Percentiles rank a stretch among this genome's conserved stretches.
Evolutionary conservation across 1,140 invertebrate genomes (phyloP).

Genomic region (Pseudomyrmex concolor): DNA sequence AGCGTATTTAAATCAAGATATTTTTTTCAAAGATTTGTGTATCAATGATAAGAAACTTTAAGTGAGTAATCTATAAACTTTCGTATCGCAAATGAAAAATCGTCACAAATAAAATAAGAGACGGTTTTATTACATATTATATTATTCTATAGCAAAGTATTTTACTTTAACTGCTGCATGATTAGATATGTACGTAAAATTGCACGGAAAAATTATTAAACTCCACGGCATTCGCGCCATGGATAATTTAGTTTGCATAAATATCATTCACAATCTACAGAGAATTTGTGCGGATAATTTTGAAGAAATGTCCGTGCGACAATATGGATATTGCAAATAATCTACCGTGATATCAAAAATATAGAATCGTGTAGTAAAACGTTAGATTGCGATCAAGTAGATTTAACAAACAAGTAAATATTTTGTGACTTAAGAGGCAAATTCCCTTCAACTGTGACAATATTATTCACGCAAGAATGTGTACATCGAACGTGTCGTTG

Average conservation of each 20-base stretch:
- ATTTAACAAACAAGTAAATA: conserved; percentile 5
- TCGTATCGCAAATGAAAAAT: too few relatives aligned
- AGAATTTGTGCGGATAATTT: conserved; percentile 42
- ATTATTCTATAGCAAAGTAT: not conserved
- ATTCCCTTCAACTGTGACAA: not conserved
- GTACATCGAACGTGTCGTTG: not conserved
- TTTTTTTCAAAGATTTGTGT: too few relatives aligned
- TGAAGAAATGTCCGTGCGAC: conserved; percentile 2
- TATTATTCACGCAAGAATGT: not conserved
- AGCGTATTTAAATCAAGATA: too few relatives aligned
- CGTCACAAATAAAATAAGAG: too few relatives aligned
- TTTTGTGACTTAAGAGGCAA: not conserved
- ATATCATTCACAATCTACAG: conserved; percentile 4
- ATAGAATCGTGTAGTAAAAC: not conserved
- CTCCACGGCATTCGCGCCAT: not conserved
- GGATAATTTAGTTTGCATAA: conserved; percentile 21
- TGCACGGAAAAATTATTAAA: not conserved
- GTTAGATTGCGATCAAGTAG: not conserved
- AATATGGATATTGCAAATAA: conserved; percentile 18
- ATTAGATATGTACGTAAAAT: not conserved
- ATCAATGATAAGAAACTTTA: too few relatives aligned
- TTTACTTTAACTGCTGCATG: not conserved
- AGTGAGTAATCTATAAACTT: too few relatives aligned
- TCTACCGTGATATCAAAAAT: not conserved
- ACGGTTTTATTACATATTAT: not conserved